A percentile compares a stretch with the other conserved stretches of the same genome.
These are phyloP conservation scores for Porites lobata DNA, from an alignment of 92 coral and sea anemone genomes.

Conservation along the genomic window DNA sequence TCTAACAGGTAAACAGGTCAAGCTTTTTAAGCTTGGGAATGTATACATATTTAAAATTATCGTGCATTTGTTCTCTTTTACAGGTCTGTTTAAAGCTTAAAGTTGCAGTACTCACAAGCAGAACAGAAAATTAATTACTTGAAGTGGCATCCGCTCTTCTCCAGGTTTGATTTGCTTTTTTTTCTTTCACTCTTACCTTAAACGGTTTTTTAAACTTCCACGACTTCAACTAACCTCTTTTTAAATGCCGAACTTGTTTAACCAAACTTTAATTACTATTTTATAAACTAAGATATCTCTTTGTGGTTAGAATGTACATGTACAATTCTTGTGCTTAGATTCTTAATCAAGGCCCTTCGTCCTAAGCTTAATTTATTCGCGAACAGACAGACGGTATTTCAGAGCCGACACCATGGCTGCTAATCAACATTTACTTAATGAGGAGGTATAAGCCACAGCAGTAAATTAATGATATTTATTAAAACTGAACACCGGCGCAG, in stretches of 20 bases:
- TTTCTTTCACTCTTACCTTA: not conserved
- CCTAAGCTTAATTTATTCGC: no score
- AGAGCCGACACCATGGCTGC: not conserved
- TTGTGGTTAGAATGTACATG: not conserved
- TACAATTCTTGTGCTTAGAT: not conserved
- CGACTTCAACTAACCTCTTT: not conserved
- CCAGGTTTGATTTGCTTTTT: not conserved
- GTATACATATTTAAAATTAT: not conserved
- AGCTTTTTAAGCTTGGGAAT: not conserved
- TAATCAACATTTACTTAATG: not conserved
- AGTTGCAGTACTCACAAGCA: not conserved
- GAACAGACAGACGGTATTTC: not conserved
- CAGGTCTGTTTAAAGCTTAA: constrained; percentile 22
- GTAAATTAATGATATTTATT: not conserved
- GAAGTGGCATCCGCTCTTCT: not conserved
- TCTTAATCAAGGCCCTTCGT: no score
- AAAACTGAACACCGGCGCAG: not conserved
- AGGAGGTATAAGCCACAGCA: not conserved
- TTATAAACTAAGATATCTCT: not conserved
- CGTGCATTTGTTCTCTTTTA: constrained; percentile 5
- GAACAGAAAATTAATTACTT: not conserved
- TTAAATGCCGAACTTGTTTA: not conserved
- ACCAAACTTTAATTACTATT: not conserved
- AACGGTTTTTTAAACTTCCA: not conserved
- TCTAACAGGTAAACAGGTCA: not conserved